Base-by-base conservation (phyloP, 64 coral and sea anemone genomes). In the Orbicella faveolata region DNA sequence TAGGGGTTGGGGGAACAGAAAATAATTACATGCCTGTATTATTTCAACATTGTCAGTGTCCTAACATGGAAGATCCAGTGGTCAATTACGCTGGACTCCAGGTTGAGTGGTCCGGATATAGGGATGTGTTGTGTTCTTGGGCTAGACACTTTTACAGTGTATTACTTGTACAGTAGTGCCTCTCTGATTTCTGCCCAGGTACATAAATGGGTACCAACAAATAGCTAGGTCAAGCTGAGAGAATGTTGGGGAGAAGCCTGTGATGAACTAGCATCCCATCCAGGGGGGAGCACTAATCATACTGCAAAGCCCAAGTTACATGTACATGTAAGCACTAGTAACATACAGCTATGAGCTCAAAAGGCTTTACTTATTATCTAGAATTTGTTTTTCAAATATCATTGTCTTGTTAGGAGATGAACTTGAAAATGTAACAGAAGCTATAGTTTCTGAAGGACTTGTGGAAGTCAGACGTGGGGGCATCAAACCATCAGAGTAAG, bases 381-480 rank as follows among this genome's bases (percentile, higher is more conserved):
- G 30, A 30, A 30, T 67, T 23, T 67, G 14, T 19, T 6, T 7
- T 17, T 67, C 20, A 67, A 67, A 8, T 67, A 21, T 67, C 62
- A 64, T 64, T 23, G 3, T 70, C 9, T 69, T 36, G 84, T 62
- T n/a, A 92, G 94, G 87, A 61, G 93, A 93, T 63, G 93, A 98
- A 23, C 88, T 90, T 77, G 90, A 95, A 84, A 95, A 98, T 59
- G 78, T 98, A 54, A 95, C 96, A 90, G 96, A 95, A 75, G 87
- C 90, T 12, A 95, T 89, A 83, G 96, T 98, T 73, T 82, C 90
- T 54, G 96, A 98, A 95, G 96, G 96, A 76, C 89, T 98, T 23
- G 90, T 98, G 39, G 93, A 98, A 48, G 96, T 98, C 44, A 95
- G 94, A 87, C 76, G 96, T 93, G 96, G 96, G 18, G 93, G 96